phyloP scores from a whole-genome alignment of 1,140 invertebrate species.

The Chymomyza costata region DNA sequence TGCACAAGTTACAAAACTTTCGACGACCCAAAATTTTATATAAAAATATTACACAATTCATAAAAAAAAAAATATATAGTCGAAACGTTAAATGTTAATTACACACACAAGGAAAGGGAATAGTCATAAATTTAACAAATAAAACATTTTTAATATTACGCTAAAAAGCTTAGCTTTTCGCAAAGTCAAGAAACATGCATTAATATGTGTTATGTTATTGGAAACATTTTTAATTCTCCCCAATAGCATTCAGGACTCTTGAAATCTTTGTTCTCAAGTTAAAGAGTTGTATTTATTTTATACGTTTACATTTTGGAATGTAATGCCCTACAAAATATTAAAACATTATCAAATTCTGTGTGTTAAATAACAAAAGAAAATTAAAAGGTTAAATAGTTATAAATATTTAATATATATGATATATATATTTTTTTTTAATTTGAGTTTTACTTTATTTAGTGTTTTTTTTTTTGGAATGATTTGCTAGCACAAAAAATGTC shows the following conservation, averaged over 20 bases:
- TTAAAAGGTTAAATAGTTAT: conserved; percentile 26
- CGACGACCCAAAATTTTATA: conserved; percentile 34
- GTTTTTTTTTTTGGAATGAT: conserved; percentile 13
- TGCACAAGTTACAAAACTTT: conserved; percentile 59
- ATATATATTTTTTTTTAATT: conserved; percentile 13
- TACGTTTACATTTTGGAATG: no score
- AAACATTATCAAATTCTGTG: no score
- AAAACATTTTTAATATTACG: no score
- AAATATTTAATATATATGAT: conserved; percentile 1
- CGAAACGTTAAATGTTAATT: conserved; percentile 27
- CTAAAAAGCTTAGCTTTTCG: no score
- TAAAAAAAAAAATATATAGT: conserved; percentile 33
- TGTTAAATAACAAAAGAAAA: conserved; percentile 28
- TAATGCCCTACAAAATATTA: no score
- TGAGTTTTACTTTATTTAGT: conserved; percentile 20
- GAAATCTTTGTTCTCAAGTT: no score
- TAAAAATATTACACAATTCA: conserved; percentile 28
- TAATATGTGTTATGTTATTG: no score
- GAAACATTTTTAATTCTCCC: no score
- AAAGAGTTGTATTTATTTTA: no score
- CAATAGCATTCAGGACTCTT: no score
- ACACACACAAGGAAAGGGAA: conserved; percentile 44
- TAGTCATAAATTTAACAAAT: conserved; percentile 14
- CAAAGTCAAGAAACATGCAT: no score
- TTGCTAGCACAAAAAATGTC: background rate